phyloP scores from a whole-genome alignment of 1,140 invertebrate genomes.

The Sarcophaga peregrina region DNA sequence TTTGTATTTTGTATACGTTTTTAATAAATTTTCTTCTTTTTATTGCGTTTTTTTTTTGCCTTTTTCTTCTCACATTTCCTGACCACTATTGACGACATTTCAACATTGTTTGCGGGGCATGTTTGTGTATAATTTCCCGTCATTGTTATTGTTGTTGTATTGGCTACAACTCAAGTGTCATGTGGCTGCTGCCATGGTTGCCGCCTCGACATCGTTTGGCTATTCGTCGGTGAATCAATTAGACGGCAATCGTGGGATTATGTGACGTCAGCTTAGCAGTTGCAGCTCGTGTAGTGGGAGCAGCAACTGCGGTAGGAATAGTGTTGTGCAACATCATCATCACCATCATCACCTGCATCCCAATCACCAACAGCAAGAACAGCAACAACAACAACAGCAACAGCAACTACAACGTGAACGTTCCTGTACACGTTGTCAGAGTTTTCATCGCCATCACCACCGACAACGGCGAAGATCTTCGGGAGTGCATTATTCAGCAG shows the following conservation, averaged over 20 bases:
- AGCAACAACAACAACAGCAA: conserved; percentile 45
- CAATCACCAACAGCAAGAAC: conserved; percentile 51
- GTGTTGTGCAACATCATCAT: conserved; percentile 56
- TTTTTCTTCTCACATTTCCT: conserved; percentile 12
- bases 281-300: conserved; percentile 65
- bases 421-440: conserved; percentile 62
- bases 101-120: conserved; percentile 19
- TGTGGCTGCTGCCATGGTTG: conserved; percentile 65
- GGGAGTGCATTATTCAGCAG: conserved; percentile 45
- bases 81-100: background rate
- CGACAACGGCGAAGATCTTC: conserved; percentile 59
- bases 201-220: conserved; percentile 64
- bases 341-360: conserved; percentile 36
- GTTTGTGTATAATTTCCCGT: background rate
- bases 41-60: conserved; percentile 15
- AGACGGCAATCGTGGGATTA: conserved; percentile 58
- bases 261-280: conserved; percentile 66
- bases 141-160: conserved; percentile 26
- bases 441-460: conserved; percentile 64
- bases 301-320: conserved; percentile 61
- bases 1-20: background rate
- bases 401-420: conserved; percentile 53
- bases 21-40: conserved; percentile 27
- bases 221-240: conserved; percentile 65
- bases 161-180: conserved; percentile 55